Conservation (phyloP, 2,797 vertebrate genomes). For the Myioborus melanocephalus region DNA sequence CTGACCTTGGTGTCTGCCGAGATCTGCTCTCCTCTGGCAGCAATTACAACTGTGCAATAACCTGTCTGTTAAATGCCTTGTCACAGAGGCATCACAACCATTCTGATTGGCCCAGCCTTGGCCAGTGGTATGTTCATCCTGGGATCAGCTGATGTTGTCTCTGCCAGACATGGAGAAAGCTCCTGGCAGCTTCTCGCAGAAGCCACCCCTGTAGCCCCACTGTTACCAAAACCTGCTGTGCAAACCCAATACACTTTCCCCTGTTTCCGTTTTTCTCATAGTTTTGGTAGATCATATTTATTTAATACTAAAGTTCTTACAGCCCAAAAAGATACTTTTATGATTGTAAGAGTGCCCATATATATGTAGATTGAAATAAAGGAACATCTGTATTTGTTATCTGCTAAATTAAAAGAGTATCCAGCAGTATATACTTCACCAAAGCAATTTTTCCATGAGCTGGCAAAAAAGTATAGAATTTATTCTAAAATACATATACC, state of each 20-base stretch:
- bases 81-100: background rate
- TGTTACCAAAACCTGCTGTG: fast-evolving
- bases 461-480: background rate
- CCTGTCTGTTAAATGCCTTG: fast-evolving
- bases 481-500: background rate
- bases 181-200: background rate
- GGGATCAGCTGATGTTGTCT: background rate
- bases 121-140: background rate
- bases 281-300: background rate
- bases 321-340: background rate
- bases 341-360: background rate
- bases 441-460: background rate
- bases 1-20: background rate
- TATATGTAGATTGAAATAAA: background rate
- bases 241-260: background rate
- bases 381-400: background rate
- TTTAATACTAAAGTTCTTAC: background rate
- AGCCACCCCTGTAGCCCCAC: too few species aligned
- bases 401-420: background rate
- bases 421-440: background rate
- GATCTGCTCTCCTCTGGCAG: background rate
- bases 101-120: background rate
- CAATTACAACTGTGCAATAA: background rate
- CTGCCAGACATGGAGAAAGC: background rate
- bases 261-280: background rate